Evolutionary conservation across 2,888 invertebrate species (phyloP).

Genomic region (Polyommatus iphigenia): DNA sequence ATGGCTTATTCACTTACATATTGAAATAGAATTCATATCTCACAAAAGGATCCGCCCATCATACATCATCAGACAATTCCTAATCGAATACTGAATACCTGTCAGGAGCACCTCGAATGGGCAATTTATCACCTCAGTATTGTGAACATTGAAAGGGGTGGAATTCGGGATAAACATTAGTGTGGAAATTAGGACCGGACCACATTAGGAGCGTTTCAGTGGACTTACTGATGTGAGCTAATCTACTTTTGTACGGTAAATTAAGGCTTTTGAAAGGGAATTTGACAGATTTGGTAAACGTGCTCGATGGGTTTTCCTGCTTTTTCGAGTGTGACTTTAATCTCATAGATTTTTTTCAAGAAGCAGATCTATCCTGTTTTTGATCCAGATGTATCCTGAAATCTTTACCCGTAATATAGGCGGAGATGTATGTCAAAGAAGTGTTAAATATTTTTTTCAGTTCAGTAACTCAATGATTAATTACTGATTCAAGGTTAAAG

Average conservation of each 20-base stretch:
- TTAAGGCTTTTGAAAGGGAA: conserved; percentile 17
- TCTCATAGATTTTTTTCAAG: neutral
- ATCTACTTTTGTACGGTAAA: conserved; percentile 22
- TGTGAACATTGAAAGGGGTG: conserved; percentile 34
- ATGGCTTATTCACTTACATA: conserved; percentile 27
- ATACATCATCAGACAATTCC: conserved; percentile 31
- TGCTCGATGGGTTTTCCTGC: neutral
- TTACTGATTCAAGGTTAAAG: neutral
- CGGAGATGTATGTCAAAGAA: neutral
- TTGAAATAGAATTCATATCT: conserved; percentile 23
- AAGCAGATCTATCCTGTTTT: too few species aligned
- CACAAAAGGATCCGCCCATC: conserved; percentile 27
- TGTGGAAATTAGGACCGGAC: conserved; percentile 33
- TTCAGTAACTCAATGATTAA: neutral
- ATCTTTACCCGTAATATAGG: neutral
- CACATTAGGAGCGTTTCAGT: conserved; percentile 26
- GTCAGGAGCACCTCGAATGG: conserved; percentile 32
- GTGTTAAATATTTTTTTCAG: too few species aligned
- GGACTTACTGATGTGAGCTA: conserved; percentile 29
- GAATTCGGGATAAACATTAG: conserved; percentile 33
- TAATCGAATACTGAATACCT: conserved; percentile 34
- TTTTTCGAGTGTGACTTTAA: neutral
- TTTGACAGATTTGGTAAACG: neutral
- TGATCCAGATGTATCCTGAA: neutral
- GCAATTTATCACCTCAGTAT: conserved; percentile 33